Base-by-base conservation (phyloP, 2,113 vertebrate species). In the Okapia johnstoni region DNA sequence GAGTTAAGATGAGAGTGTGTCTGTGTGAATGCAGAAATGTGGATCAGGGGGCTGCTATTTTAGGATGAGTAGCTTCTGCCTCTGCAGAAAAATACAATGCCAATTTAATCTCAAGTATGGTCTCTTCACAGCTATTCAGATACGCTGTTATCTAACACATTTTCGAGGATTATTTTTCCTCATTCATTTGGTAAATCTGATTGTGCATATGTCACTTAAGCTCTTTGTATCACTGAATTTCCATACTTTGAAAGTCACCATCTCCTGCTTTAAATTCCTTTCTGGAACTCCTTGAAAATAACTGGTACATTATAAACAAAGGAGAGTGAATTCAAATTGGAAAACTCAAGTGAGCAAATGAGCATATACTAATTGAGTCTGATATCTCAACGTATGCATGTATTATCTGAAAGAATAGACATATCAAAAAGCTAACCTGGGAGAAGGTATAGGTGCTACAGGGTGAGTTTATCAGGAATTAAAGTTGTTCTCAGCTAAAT, bases 111-210 rank as follows among this genome's bases (percentile, higher is more conserved):
- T n/a, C n/a, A n/a, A n/a, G n/a, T n/a, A n/a, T n/a, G n/a, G n/a
- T n/a, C n/a, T n/a, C 88, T 92, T 96, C 81, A 76, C 88, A 97
- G 88, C 70, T 86, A 54, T 94, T 95, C 96, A 86, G 48, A 85
- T 76, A 40, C 33, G 33, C 54, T 48, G n/a, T n/a, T n/a, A n/a
- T n/a, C n/a, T n/a, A n/a, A n/a, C 94, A 88, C 16, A 58, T 85
- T 88, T 84, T 60, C 13, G 70, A 91, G 16, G 50, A 48, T 48
- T 90, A 96, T 43, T 28, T 95, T 93, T 66, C 43, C 77, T 80
- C 14, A 88, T 92, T 96, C 63, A 92, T 93, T 92, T 90, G 94
- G 54, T 88, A 85, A 96, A 48, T 92, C 70, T 88, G 84, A 50
- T 43, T 85, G 23, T 97, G 54, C 36, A 14, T n/a, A 6, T 94